These are phyloP conservation scores for Planococcus citri DNA, from an alignment of 1,140 invertebrate species.

Conservation along the genomic window DNA sequence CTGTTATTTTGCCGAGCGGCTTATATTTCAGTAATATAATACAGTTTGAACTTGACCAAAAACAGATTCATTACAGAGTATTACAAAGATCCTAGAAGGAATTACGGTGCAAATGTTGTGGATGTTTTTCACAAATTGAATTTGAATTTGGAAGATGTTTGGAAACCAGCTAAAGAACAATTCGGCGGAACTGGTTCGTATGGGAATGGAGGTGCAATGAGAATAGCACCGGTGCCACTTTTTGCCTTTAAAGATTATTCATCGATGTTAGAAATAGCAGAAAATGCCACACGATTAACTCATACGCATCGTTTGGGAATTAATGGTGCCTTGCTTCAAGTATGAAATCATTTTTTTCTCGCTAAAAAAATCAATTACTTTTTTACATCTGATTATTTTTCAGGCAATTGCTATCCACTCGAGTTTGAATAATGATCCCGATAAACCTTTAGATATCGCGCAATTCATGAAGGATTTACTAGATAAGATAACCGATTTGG, in stretches of 20 bases:
- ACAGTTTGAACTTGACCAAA: slow-evolving; percentile 23
- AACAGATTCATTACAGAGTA: slow-evolving; percentile 50
- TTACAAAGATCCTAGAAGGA: slow-evolving; percentile 46
- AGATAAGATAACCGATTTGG: slow-evolving; percentile 45
- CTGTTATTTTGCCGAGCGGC: slow-evolving; percentile 27
- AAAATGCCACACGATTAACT: slow-evolving; percentile 46
- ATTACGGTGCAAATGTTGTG: slow-evolving; percentile 50
- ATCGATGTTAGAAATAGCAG: slow-evolving; percentile 39
- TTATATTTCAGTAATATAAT: background rate
- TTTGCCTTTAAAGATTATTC: slow-evolving; percentile 43
- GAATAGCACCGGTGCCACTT: slow-evolving; percentile 54
- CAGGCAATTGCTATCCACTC: slow-evolving; percentile 45
- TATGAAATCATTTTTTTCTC: slow-evolving; percentile 26
- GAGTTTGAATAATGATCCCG: slow-evolving; percentile 37
- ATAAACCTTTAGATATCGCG: slow-evolving; percentile 35
- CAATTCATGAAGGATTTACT: slow-evolving; percentile 44
- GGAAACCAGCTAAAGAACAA: slow-evolving; percentile 50
- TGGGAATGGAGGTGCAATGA: slow-evolving; percentile 69
- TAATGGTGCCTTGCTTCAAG: slow-evolving; percentile 54
- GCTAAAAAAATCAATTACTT: background rate
- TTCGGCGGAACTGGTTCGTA: slow-evolving; percentile 59
- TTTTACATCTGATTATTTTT: slow-evolving; percentile 26
- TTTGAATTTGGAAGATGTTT: slow-evolving; percentile 46
- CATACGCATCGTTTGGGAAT: slow-evolving; percentile 51
- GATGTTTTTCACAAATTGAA: slow-evolving; percentile 50